Conservation (phyloP, 2,797 vertebrate species). For the Poecilia wingei region DNA sequence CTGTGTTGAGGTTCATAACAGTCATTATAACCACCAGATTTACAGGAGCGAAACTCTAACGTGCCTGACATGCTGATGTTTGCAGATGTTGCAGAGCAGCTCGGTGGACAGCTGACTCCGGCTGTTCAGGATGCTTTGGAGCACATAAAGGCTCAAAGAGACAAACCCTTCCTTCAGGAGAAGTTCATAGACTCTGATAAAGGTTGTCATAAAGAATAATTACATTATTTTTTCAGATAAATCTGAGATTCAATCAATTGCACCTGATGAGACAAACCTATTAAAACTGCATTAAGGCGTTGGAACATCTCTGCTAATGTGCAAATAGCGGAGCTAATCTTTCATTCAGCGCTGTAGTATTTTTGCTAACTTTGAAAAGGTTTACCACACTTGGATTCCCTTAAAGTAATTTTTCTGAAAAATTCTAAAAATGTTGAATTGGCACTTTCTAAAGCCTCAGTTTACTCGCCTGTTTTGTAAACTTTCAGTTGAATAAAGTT, state of each 20-base stretch:
- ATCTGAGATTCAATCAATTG: neutral
- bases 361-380: neutral
- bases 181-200: conserved; percentile 37
- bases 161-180: conserved; percentile 47
- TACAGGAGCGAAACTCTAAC: neutral
- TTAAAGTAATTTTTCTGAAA: neutral
- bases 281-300: neutral
- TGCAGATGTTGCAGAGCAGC: conserved; percentile 29
- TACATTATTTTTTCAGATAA: neutral
- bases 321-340: neutral
- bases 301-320: neutral
- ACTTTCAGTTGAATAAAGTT: neutral
- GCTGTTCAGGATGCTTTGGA: conserved; percentile 43
- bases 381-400: neutral
- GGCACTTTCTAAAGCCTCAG: too few relatives aligned
- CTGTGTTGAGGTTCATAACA: neutral
- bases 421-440: neutral
- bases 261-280: neutral
- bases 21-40: neutral
- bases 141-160: conserved; percentile 33
- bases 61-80: neutral
- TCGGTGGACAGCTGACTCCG: neutral
- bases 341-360: neutral
- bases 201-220: conserved; percentile 26
- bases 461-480: neutral